Evolutionary conservation across 2,888 invertebrate species (phyloP).

Genomic region (Cephus spinipes): DNA sequence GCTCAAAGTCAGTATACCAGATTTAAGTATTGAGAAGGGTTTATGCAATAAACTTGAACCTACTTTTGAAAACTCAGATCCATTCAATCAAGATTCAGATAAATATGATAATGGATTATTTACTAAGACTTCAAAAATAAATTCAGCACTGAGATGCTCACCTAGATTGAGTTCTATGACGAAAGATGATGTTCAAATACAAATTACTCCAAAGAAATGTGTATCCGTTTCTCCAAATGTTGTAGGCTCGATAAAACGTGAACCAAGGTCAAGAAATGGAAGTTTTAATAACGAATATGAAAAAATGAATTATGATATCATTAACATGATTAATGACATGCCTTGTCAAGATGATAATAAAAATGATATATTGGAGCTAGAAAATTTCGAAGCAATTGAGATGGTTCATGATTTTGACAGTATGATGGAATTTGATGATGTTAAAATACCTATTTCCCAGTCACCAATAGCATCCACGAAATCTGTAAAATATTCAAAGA

Average conservation of each 20-base stretch:
- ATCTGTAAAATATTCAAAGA: constrained; percentile 2
- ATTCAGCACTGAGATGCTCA: background rate
- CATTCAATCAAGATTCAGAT: no score
- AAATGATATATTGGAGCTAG: background rate
- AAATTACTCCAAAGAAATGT: background rate
- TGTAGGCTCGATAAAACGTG: background rate
- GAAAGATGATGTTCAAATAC: background rate
- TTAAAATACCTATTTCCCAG: constrained; percentile 23
- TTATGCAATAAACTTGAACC: no score
- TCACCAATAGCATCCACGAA: constrained; percentile 14
- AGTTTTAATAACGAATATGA: background rate
- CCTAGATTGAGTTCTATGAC: background rate
- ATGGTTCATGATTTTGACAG: constrained; percentile 37
- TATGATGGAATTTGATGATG: constrained; percentile 28
- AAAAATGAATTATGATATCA: background rate
- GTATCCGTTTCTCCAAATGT: background rate
- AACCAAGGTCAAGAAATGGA: background rate
- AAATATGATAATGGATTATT: no score
- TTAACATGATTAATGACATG: background rate
- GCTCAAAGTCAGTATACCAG: no score
- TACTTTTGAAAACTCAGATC: no score
- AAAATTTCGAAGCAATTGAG: constrained; percentile 32
- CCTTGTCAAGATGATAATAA: background rate
- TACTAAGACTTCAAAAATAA: background rate
- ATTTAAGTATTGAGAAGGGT: no score